Conservation (phyloP, 2,113 vertebrate genomes). For the Cnemophilus loriae region DNA sequence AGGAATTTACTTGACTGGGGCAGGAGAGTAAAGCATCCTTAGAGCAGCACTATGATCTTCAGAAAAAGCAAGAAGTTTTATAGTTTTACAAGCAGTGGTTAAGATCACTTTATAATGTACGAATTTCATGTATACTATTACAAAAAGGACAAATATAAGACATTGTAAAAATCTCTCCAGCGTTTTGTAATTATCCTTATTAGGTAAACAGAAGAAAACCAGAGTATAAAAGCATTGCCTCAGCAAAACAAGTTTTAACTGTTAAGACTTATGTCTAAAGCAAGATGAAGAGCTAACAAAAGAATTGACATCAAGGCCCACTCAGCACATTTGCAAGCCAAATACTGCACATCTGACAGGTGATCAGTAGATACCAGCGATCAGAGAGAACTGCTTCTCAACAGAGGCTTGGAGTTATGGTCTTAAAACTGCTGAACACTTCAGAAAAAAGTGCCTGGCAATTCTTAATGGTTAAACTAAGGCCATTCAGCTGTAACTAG, state of each 20-base stretch:
- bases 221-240: neutral
- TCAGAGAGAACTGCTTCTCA: constrained; percentile 53
- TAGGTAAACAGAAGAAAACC: neutral
- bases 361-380: neutral
- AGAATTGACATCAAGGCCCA: neutral
- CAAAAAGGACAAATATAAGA: neutral
- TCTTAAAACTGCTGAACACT: neutral
- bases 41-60: neutral
- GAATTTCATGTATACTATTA: neutral
- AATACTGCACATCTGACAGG: constrained; percentile 24
- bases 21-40: neutral
- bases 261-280: neutral
- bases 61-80: neutral
- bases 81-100: neutral
- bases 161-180: neutral
- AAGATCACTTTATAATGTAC: neutral
- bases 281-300: constrained; percentile 8
- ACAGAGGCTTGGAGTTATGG: constrained; percentile 63
- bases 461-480: neutral
- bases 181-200: neutral
- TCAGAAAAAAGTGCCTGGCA: neutral
- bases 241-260: neutral
- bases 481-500: neutral
- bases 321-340: constrained; percentile 39
- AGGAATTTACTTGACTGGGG: neutral